A percentile compares a stretch with the other conserved stretches of the same genome.
Evolutionary conservation across 2,888 invertebrate genomes (phyloP).

Genomic region (Pteria penguin): DNA sequence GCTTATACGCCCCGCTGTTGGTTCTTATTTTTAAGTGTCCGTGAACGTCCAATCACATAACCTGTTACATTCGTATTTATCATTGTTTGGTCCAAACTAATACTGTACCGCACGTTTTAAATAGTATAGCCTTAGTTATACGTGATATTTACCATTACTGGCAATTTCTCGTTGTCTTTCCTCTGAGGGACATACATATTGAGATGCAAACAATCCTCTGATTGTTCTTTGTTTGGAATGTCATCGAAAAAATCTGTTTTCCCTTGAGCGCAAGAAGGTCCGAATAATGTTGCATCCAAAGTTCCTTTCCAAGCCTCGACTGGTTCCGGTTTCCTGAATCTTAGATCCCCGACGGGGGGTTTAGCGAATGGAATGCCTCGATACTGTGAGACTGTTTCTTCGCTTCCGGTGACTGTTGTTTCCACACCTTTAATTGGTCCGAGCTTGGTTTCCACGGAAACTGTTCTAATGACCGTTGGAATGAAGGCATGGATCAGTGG

Average conservation of each 20-base stretch:
- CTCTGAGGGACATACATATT: background rate
- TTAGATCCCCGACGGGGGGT: slow-evolving; percentile 1
- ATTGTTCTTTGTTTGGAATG: background rate
- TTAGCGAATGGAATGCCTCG: slow-evolving; percentile 8
- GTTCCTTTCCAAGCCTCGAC: background rate
- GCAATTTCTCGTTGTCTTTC: background rate
- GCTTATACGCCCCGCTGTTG: too few species aligned
- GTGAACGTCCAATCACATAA: too few species aligned
- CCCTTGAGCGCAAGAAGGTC: slow-evolving; percentile 14
- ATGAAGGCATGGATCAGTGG: background rate
- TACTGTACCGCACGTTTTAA: too few species aligned
- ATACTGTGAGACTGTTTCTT: background rate
- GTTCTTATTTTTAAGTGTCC: too few species aligned
- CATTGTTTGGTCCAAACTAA: too few species aligned
- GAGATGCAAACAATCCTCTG: slow-evolving; percentile 81
- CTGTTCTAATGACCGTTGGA: background rate
- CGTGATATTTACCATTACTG: background rate
- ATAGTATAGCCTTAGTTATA: too few species aligned
- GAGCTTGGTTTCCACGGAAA: background rate
- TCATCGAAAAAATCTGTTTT: background rate
- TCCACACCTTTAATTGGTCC: background rate
- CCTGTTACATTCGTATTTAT: too few species aligned
- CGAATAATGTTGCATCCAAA: slow-evolving; percentile 6
- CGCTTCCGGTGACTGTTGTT: slow-evolving; percentile 1
- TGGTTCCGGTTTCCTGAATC: slow-evolving; percentile 15